Base-by-base conservation (phyloP, 2,113 vertebrate genomes). In the Cyanocitta stelleri region DNA sequence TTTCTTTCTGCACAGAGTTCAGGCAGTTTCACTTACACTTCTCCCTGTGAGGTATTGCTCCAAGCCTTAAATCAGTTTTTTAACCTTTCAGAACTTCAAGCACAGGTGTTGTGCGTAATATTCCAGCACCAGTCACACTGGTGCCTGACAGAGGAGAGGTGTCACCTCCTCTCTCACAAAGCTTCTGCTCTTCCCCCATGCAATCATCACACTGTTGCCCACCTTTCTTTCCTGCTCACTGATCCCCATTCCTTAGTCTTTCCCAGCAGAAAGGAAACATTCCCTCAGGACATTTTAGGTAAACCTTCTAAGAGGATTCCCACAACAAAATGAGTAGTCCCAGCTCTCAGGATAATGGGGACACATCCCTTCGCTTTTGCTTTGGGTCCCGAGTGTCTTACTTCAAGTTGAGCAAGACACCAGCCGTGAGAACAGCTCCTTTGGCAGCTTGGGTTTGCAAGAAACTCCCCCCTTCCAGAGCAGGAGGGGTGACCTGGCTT, bases 41-140 rank as follows among this genome's bases (percentile, higher is more conserved):
- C 43, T 84, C 39, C 67, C 51, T 84, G 13, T 19, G 54, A 59
- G 10, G 15, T 62, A 18, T 51, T 84, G 49, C 92, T 59, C 55
- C 37, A 81, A 94, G 33, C 11, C 23, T 90, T 93, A 59, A 75
- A 43, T 75, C 10, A 17, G 1, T 17, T 80, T 82, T 61, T 76
- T 24, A 52, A 56, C 76, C 39, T 75, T 76, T 74, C 33, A 58
- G 52, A 88, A 77, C 37, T 80, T 62, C 33, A 39, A 39, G n/a
- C 1, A 5, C 55, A 43, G 58, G 20, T 2, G 1, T 39, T 74
- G 24, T 14, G 20, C 6, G 0, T 39, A 18, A 10, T 37, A 16
- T 76, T 85, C 37, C 39, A 39, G 35, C 26, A 44, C 14, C 52
- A 55, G 77, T 56, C 37, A 19, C 7, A 2, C 43, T 4, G 37